These are phyloP conservation scores for Ceratotherium simum DNA, from an alignment of 2,113 vertebrate genomes.

Conservation along the genomic window DNA sequence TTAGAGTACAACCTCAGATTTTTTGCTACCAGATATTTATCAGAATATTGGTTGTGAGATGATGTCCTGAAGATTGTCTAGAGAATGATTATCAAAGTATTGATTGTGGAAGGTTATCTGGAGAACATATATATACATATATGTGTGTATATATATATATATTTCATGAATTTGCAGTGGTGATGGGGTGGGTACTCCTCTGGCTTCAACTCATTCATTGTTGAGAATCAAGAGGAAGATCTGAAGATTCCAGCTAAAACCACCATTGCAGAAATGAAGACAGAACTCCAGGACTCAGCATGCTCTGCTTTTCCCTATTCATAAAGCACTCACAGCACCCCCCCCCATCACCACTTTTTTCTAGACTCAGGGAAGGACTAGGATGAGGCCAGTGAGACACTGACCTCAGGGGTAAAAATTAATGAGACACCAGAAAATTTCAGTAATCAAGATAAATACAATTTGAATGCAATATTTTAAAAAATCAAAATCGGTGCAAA, in stretches of 20 bases:
- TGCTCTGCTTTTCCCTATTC: background rate
- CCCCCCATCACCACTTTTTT: background rate
- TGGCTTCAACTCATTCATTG: background rate
- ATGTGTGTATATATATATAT: too few species aligned
- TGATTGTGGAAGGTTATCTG: background rate
- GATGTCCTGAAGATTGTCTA: background rate
- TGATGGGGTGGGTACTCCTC: background rate
- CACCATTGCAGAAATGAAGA: background rate
- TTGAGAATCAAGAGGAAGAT: background rate
- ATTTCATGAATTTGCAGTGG: background rate
- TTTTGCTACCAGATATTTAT: slow-evolving; percentile 2
- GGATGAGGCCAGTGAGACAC: background rate
- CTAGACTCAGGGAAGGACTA: background rate
- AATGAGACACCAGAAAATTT: background rate
- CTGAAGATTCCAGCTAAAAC: background rate
- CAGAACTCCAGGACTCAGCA: background rate
- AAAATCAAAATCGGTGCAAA: background rate
- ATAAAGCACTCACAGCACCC: background rate
- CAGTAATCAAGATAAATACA: background rate
- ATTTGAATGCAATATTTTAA: background rate
- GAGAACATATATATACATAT: background rate
- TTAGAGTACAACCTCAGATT: background rate
- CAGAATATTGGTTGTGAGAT: background rate
- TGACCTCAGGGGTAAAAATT: background rate
- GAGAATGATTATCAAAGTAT: background rate